Base-by-base conservation (phyloP, 30 jellyfish, hydroid and myxozoan species). In the Rhopilema esculentum region DNA sequence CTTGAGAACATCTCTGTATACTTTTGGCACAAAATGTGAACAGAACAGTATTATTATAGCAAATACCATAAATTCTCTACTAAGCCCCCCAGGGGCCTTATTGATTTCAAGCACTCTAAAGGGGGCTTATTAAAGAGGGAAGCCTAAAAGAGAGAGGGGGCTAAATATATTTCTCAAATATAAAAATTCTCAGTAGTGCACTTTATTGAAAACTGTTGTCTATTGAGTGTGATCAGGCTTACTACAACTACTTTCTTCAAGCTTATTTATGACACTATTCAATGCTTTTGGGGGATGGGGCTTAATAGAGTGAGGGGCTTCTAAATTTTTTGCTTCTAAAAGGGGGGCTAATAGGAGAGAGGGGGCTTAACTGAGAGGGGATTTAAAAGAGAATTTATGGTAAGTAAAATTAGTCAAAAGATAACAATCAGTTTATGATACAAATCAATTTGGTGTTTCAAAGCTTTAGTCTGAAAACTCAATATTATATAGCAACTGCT, bases 391-490 rank as follows among this genome's bases (percentile, higher is more conserved):
- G 57, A 40, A 40, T 40, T 40, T 40, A 40, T 40, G 57, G 57
- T 40, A 40, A 40, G 57, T 40, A 40, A 40, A 63, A 63, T 19
- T 63, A 63, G 30, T 63, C 27, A 63, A 63, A 63, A 19, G 30
- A 63, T 63, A 63, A 63, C 29, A 63, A 24, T 24, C 73, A 63
- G 30, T 19, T 63, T 63, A 63, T 19, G n/a, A 19, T 63, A 63
- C 73, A 63, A 63, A 24, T 63, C 29, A 19, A 63, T 63, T 19
- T 63, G 73, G 30, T 63, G 73, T 63, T 24, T n/a, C 29, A 19
- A n/a, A 19, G 73, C 73, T 19, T 29, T 69, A 23, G 69, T 74
- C 85, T 22, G 33, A 66, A 75, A 75, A 75, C 50, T 75, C 85
- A 28, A 75, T 28, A 28, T 75, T 67, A 75, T n/a, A 26, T 1